phyloP scores from a whole-genome alignment of 2,113 vertebrate species.

The Corythornis vintsioides region DNA sequence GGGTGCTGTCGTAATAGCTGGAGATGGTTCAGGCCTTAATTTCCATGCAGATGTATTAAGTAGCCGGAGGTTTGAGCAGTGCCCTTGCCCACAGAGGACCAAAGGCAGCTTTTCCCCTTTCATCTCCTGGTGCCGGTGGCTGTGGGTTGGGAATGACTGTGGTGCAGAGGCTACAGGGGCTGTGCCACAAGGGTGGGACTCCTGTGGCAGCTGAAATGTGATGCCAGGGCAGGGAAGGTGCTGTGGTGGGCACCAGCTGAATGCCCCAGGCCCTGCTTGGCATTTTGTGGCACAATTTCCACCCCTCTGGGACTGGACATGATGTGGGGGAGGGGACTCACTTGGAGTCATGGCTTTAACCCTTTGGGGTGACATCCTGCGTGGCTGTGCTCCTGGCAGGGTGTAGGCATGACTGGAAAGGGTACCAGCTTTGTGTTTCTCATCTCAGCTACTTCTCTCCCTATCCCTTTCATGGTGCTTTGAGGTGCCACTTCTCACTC shows the following conservation, averaged over 20 bases:
- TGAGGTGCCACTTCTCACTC: not conserved
- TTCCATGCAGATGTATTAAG: constrained; percentile 41
- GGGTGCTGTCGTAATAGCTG: constrained; percentile 37
- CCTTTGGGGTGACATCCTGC: not conserved
- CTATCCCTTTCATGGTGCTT: not conserved
- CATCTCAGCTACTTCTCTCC: not conserved
- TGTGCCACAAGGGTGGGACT: not conserved
- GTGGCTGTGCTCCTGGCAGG: not conserved
- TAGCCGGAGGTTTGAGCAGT: not conserved
- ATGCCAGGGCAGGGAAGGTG: not conserved
- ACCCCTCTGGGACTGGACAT: not conserved
- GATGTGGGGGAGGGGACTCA: rapidly evolving
- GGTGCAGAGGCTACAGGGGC: not conserved
- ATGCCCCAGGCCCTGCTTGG: not conserved
- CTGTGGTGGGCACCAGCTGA: not conserved
- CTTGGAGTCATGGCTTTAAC: not conserved
- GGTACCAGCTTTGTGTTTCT: not conserved
- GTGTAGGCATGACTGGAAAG: not conserved
- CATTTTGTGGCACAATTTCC: not conserved
- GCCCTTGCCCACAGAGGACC: not conserved
- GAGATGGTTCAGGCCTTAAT: constrained; percentile 52
- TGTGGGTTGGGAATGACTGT: rapidly evolving
- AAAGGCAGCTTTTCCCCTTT: not conserved
- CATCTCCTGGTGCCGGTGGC: not conserved
- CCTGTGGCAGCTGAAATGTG: rapidly evolving